Evolutionary conservation across 2,888 invertebrate species (phyloP).

Genomic region (Embidobia sp.): DNA sequence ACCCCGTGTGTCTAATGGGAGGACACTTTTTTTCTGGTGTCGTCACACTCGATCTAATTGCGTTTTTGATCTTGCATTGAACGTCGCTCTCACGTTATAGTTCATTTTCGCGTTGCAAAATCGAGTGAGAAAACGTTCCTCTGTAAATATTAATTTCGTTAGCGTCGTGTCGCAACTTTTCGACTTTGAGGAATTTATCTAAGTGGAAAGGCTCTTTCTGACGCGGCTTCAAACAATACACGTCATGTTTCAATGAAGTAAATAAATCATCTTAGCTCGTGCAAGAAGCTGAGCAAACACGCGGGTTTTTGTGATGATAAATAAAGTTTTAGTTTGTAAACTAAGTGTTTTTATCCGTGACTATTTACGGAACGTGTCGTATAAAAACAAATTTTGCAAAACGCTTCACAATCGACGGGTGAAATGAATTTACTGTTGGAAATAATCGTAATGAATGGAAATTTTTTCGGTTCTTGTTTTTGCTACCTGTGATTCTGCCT

Average conservation of each 20-base stretch:
- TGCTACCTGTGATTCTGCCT: slow-evolving; percentile 91
- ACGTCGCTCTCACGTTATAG: too few relatives aligned
- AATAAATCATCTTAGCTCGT: slow-evolving; percentile 8
- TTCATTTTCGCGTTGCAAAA: too few relatives aligned
- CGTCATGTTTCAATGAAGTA: slow-evolving; percentile 27
- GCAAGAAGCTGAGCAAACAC: slow-evolving; percentile 10
- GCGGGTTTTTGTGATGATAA: slow-evolving; percentile 11
- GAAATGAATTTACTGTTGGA: too few relatives aligned
- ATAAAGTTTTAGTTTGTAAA: slow-evolving; percentile 12
- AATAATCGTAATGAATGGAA: too few relatives aligned
- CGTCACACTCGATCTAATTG: slow-evolving; percentile 10
- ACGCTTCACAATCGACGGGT: too few relatives aligned
- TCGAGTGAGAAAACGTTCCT: neutral
- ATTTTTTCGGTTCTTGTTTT: too few relatives aligned
- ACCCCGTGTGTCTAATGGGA: too few relatives aligned
- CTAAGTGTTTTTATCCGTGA: too few relatives aligned
- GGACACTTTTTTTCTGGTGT: too few relatives aligned
- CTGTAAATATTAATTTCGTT: slow-evolving; percentile 2
- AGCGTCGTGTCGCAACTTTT: neutral
- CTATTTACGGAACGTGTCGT: too few relatives aligned
- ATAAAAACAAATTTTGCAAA: too few relatives aligned
- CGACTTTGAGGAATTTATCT: slow-evolving; percentile 8
- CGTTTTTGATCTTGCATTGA: neutral
- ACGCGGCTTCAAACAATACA: slow-evolving; percentile 24
- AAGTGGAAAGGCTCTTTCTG: slow-evolving; percentile 7